These are phyloP conservation scores for Pogonophryne albipinna DNA, from an alignment of 2,797 vertebrate species.

Conservation along the genomic window DNA sequence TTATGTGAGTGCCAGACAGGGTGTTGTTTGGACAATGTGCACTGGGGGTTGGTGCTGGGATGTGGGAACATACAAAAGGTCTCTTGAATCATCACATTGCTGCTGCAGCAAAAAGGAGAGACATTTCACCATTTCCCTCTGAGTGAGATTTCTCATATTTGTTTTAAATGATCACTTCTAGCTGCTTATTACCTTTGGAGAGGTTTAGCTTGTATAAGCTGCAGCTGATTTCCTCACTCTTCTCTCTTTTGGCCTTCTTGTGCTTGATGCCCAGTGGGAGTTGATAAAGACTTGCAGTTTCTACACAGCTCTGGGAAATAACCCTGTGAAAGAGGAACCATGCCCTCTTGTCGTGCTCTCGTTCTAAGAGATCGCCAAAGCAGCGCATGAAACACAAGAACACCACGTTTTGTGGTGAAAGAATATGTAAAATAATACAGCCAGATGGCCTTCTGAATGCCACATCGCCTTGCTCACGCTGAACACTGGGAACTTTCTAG, in stretches of 20 bases:
- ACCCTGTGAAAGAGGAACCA: conserved; percentile 82
- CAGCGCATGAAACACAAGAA: conserved; percentile 83
- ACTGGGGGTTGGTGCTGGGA: conserved; percentile 60
- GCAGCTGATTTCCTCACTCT: conserved; percentile 59
- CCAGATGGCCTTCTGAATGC: conserved; percentile 87
- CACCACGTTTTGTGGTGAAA: conserved; percentile 82
- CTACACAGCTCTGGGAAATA: conserved; percentile 72
- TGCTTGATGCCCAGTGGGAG: conserved; percentile 56
- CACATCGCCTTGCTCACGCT: conserved; percentile 76
- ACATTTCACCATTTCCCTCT: conserved; percentile 31
- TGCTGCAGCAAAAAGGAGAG: conserved; percentile 48
- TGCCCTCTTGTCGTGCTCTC: conserved; percentile 70
- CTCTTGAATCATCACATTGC: conserved; percentile 74
- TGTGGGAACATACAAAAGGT: conserved; percentile 76
- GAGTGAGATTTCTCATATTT: conserved; percentile 29
- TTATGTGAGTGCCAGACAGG: conserved; percentile 65
- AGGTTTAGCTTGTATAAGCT: conserved; percentile 35
- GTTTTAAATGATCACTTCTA: conserved; percentile 24
- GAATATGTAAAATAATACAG: conserved; percentile 90
- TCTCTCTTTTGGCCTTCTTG: conserved; percentile 51
- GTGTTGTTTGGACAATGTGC: conserved; percentile 63
- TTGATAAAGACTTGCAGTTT: conserved; percentile 72
- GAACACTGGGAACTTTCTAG: conserved; percentile 86
- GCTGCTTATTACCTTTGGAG: conserved; percentile 50
- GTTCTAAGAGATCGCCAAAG: conserved; percentile 73